Conservation (phyloP, 2,888 invertebrate genomes). For the Tribolium freemani region DNA sequence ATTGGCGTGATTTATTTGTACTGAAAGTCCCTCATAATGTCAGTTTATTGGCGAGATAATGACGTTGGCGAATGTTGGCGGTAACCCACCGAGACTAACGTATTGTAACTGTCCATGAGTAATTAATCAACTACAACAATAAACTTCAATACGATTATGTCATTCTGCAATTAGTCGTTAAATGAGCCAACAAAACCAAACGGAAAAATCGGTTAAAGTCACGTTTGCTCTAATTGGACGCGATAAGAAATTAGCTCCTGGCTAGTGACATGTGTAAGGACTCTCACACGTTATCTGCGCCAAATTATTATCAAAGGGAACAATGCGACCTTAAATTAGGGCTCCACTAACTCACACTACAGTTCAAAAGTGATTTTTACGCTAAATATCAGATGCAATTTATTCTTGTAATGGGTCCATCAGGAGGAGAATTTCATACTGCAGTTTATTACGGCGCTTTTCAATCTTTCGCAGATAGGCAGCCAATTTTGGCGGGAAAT, state of each 20-base stretch:
- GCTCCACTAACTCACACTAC: slow-evolving; percentile 9
- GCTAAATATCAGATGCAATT: slow-evolving; percentile 13
- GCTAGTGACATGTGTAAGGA: slow-evolving; percentile 15
- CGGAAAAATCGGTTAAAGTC: slow-evolving; percentile 12
- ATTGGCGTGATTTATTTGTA: slow-evolving; percentile 18
- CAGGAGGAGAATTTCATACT: slow-evolving; percentile 6
- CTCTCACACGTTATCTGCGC: slow-evolving; percentile 5
- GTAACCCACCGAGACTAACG: slow-evolving; percentile 30
- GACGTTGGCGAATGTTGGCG: slow-evolving; percentile 20
- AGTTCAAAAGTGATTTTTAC: slow-evolving; percentile 8
- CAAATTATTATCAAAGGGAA: slow-evolving; percentile 24
- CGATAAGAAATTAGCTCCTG: slow-evolving; percentile 15
- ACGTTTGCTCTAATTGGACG: slow-evolving; percentile 11
- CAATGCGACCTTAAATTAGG: slow-evolving; percentile 13
- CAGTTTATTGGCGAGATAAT: slow-evolving; percentile 29
- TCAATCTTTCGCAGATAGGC: slow-evolving; percentile 2
- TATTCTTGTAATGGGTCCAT: slow-evolving; percentile 3
- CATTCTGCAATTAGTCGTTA: slow-evolving; percentile 25
- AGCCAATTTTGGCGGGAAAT: slow-evolving; percentile 18
- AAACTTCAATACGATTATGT: slow-evolving; percentile 31
- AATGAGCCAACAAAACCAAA: slow-evolving; percentile 6
- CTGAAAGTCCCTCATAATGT: slow-evolving; percentile 16
- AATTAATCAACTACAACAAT: slow-evolving; percentile 30
- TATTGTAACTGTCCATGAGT: slow-evolving; percentile 34
- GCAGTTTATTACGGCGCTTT: slow-evolving; percentile 7